Base-by-base conservation (phyloP, 2,888 invertebrate genomes). In the Erebia aethiops region DNA sequence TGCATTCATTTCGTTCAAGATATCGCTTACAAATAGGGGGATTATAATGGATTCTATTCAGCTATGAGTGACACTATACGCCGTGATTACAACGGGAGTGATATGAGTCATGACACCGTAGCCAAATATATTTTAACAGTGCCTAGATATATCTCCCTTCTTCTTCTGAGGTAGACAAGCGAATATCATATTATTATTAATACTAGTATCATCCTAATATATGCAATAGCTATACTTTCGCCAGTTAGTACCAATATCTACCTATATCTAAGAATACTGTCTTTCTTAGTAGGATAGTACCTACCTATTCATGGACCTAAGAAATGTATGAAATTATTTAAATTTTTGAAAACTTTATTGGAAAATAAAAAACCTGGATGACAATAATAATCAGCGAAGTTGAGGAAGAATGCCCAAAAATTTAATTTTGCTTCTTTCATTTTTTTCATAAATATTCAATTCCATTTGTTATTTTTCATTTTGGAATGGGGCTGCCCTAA, bases 31-130 rank as follows among this genome's bases (percentile, higher is more conserved):
- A 52, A 52, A 52, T 64, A 35, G 52, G 63, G 64, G n/a, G 52
- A 41, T 18, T 71, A 79, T 86, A 86, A 85, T 85, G 83, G 84
- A 78, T 78, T 79, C 84, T 78, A 84, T 86, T 86, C 86, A 83
- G 57, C 75, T 76, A 74, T 77, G 78, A 85, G 83, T 82, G 84
- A 79, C 84, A 81, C 84, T 85, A 76, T 77, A 79, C 78, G 79
- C 73, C 61, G 69, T 75, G 80, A 82, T 84, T 84, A 73, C 71
- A 60, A 64, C 68, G 74, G 52, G 64, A 69, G 77, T 68, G 13
- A 13, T 2, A 11, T 3, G 46, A 4, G 76, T 74, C 76, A 78
- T 76, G 77, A 76, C 73, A 74, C 67, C 75, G 65, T 46, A 62
- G 68, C 72, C 72, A 74, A 76, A 72, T 72, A 69, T 68, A 69